phyloP scores from a whole-genome alignment of 2,113 vertebrate species.

The Sylvietta virens region DNA sequence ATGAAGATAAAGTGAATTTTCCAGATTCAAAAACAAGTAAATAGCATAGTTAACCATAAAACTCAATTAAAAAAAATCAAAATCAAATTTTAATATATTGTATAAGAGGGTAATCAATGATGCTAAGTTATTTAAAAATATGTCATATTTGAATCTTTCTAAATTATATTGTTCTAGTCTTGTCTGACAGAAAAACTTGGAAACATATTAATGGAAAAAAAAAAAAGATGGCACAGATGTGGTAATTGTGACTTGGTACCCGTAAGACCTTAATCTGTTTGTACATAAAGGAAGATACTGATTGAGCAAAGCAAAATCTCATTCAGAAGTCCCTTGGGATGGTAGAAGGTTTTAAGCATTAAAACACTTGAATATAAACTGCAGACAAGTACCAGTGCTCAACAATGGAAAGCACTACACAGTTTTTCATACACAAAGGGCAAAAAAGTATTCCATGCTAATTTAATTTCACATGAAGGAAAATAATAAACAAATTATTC shows the following conservation, averaged over 20 bases:
- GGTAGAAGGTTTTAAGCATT: not conserved
- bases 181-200: constrained; percentile 12
- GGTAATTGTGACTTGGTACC: constrained; percentile 38
- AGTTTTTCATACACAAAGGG: not conserved
- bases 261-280: constrained; percentile 14
- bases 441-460: not conserved
- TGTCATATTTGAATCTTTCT: not conserved
- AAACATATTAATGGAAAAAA: constrained; percentile 28
- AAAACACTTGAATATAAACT: not conserved
- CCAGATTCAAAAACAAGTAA: not conserved
- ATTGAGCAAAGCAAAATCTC: not conserved
- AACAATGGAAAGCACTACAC: not conserved
- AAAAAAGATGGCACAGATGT: constrained; percentile 21
- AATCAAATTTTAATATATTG: not conserved
- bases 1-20: not conserved
- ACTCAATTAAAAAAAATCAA: not conserved
- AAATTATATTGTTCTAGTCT: constrained; percentile 32
- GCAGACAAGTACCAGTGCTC: not conserved
- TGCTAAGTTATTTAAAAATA: not conserved
- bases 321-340: not conserved
- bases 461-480: not conserved
- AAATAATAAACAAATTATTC: not conserved
- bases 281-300: not conserved
- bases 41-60: not conserved
- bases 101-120: not conserved